Base-by-base conservation (phyloP, 1,140 invertebrate species). In the Cyclargus thomasi region DNA sequence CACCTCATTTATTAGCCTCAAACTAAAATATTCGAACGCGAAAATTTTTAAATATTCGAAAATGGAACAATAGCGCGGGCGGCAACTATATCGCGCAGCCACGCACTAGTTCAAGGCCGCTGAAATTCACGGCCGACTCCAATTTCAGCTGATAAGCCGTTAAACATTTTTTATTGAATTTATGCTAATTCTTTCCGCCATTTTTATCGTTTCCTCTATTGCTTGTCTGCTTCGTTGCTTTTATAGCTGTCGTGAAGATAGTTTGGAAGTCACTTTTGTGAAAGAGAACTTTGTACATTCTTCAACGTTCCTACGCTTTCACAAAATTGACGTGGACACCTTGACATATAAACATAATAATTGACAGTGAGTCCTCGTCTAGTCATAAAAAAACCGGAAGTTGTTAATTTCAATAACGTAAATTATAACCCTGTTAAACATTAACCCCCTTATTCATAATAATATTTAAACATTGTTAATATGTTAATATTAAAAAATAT, bases 91-190 rank as follows among this genome's bases (percentile, higher is more conserved):
- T 47, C 39, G 39, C 14, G 39, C 8, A 14, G 36, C 3, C 57
- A 53, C 65, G 22, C 72, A 74, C 77, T 77, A 74, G 79, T 81
- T 81, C 79, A 78, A 81, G 79, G 77, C 59, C 39, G 64, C 72
- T 71, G 74, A 68, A 70, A 39, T 64, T 74, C 75, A 77, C 69
- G 75, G 70, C 29, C 71, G 71, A 65, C 55, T 63, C 64, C 68
- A 67, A 62, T 70, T 67, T 69, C 65, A 65, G 63, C 23, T 21
- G 68, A 72, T 72, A 69, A 72, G 35, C n/a, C 35, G 53, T 17
- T 59, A 7, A 63, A 64, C 35, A 64, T 35, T 29, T 23, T 64
- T 62, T 47, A 39, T 63, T 63, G 17, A 47, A 59, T 59, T 22
- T 55, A 55, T 55, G 53, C 53, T 18, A 55, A 55, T 55, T 59